These are phyloP conservation scores for Tapera naevia DNA, from an alignment of 2,797 vertebrate species.

Conservation along the genomic window DNA sequence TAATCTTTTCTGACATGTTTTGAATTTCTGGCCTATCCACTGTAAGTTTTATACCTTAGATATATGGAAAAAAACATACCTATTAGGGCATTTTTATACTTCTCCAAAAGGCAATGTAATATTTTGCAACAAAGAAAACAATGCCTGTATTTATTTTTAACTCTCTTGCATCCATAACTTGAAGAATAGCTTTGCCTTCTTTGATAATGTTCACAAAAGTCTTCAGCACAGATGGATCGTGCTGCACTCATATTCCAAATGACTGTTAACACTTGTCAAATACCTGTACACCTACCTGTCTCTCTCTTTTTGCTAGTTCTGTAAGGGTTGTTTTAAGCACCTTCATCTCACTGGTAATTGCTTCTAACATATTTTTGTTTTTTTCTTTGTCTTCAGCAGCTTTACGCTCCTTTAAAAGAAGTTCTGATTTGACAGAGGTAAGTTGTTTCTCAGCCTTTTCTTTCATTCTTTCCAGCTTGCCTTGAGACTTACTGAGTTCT, in stretches of 20 bases:
- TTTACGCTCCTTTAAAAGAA: constrained; percentile 75
- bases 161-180: not conserved
- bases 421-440: constrained; percentile 76
- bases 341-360: constrained; percentile 72
- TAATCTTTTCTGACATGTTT: not conserved
- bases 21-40: not conserved
- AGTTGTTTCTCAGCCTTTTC: constrained; percentile 81
- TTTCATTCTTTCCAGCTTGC: constrained; percentile 83
- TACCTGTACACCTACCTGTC: constrained; percentile 76
- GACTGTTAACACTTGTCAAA: not conserved
- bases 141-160: not conserved
- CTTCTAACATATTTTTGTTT: constrained; percentile 65
- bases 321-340: constrained; percentile 77
- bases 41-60: not conserved
- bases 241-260: not conserved
- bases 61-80: not conserved
- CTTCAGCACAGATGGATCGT: not conserved
- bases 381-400: constrained; percentile 80
- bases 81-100: not conserved
- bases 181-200: not conserved
- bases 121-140: not conserved
- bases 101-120: not conserved
- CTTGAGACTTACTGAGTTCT: constrained; percentile 82
- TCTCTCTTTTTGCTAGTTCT: constrained; percentile 83
- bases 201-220: not conserved